A percentile compares a stretch with the other conserved stretches of the same genome.
phyloP scores from a whole-genome alignment of 2,113 vertebrate species.

The Oncorhynchus tshawytscha region DNA sequence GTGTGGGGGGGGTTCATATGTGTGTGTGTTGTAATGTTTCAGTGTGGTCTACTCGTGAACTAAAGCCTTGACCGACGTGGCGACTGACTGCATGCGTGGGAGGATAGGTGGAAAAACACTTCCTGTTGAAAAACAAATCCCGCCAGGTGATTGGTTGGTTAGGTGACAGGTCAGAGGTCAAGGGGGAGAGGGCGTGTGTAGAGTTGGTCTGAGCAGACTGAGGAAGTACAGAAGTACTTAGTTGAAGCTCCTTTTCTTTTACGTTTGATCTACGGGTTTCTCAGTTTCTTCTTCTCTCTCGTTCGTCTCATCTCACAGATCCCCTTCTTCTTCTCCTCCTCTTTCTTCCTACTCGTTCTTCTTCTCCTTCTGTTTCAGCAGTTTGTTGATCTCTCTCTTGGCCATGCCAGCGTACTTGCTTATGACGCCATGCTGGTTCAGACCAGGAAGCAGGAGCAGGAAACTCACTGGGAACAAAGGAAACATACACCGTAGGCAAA shows the following conservation, averaged over 20 bases:
- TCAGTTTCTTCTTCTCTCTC: not conserved
- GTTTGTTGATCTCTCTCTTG: conserved; percentile 95
- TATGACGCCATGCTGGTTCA: conserved; percentile 94
- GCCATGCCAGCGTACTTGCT: conserved; percentile 91
- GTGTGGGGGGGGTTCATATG: not conserved
- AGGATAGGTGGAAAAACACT: not conserved
- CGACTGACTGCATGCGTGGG: conserved; percentile 26
- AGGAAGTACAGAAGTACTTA: conserved; percentile 13
- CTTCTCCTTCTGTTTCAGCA: conserved; percentile 98
- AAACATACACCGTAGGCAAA: not conserved
- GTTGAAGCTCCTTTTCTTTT: not conserved
- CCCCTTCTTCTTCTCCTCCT: not conserved
- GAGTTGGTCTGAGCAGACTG: conserved; percentile 6
- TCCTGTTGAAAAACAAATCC: not conserved
- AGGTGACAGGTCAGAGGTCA: conserved; percentile 17
- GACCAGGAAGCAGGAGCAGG: conserved; percentile 89
- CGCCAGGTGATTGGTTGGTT: not conserved
- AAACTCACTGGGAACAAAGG: conserved; percentile 79
- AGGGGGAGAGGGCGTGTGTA: conserved; percentile 13
- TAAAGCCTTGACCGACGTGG: conserved; percentile 8
- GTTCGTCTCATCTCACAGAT: not conserved
- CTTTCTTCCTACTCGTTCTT: conserved; percentile 84
- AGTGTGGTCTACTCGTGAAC: not conserved
- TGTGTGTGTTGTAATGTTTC: conserved; percentile 17
- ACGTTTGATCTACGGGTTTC: not conserved